A percentile compares a stretch with the other conserved stretches of the same genome.
phyloP scores from a whole-genome alignment of 2,797 vertebrate genomes.

The Cichlasoma orientale region DNA sequence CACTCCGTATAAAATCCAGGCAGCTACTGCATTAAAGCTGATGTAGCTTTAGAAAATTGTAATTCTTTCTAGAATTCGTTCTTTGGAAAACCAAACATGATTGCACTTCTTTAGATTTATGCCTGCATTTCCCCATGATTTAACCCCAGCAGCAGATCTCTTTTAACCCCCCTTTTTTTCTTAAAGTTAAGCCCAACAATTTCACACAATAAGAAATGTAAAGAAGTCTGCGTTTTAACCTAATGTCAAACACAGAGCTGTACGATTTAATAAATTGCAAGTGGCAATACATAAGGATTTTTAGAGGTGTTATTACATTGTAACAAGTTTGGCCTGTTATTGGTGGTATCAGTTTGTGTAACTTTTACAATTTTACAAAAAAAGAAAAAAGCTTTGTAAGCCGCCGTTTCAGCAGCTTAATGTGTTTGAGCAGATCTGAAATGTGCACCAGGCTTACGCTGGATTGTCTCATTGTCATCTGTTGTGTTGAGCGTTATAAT shows the following conservation, averaged over 20 bases:
- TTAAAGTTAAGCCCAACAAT: too few relatives aligned
- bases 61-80: background rate
- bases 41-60: too few relatives aligned
- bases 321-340: background rate
- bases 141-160: background rate
- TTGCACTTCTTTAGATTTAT: too few relatives aligned
- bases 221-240: background rate
- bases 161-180: background rate
- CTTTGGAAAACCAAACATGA: too few relatives aligned
- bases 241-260: fast-evolving
- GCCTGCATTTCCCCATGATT: background rate
- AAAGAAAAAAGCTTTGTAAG: background rate
- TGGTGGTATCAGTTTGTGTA: background rate
- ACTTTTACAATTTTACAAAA: background rate
- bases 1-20: too few relatives aligned
- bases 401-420: background rate
- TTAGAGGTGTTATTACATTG: background rate
- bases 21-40: too few relatives aligned
- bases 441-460: background rate
- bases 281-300: too few relatives aligned
- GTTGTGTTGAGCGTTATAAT: slow-evolving; percentile 25
- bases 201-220: background rate
- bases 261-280: background rate
- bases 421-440: background rate
- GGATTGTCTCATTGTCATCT: slow-evolving; percentile 49